phyloP scores from a whole-genome alignment of 2,888 invertebrate species.

The Mimachlamys varia region DNA sequence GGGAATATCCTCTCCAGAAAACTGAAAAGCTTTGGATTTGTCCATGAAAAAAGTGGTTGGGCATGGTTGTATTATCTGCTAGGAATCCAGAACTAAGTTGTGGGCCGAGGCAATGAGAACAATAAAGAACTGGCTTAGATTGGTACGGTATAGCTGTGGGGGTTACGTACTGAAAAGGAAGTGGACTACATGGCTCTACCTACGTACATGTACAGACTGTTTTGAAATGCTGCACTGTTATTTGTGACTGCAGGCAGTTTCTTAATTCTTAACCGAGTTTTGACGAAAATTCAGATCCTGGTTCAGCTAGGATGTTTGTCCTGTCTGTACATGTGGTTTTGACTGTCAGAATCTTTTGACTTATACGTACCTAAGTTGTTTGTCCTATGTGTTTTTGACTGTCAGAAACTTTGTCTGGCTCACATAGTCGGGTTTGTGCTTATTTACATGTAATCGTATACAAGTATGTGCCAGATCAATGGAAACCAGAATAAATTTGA shows the following conservation, averaged over 20 bases:
- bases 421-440: neutral
- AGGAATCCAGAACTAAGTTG: too few relatives aligned
- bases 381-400: neutral
- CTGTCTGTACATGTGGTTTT: neutral
- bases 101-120: too few relatives aligned
- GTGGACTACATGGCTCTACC: too few relatives aligned
- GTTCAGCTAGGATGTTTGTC: neutral
- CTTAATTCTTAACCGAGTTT: neutral
- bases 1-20: too few relatives aligned
- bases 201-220: neutral
- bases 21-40: too few relatives aligned
- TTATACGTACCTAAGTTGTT: neutral
- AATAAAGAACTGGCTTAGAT: too few relatives aligned
- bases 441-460: neutral
- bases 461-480: neutral
- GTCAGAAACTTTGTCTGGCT: too few relatives aligned
- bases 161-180: too few relatives aligned
- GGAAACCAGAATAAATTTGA: neutral
- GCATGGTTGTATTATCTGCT: too few relatives aligned
- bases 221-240: constrained; percentile 1
- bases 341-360: too few relatives aligned
- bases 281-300: neutral
- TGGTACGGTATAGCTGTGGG: too few relatives aligned
- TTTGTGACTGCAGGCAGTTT: neutral
- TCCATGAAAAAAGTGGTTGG: too few relatives aligned